Evolutionary conservation across 2,888 invertebrate genomes (phyloP), one percentile per base, ranked within the genome.

Genomic region (Eilema caniola): DNA sequence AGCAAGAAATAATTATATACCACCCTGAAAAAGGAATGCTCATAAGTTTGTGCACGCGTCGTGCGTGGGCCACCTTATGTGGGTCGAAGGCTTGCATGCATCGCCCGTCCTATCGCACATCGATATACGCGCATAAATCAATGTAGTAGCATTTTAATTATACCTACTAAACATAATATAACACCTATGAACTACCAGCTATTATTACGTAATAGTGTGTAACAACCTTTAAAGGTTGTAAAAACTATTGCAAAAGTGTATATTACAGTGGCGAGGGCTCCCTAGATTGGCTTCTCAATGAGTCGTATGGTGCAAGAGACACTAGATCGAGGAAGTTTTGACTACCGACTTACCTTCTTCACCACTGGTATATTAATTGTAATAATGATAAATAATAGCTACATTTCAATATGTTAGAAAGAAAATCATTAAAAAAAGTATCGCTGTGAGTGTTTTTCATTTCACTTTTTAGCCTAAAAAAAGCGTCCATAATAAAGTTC

Each of bases 51-150:
- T 3, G 37, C 24, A 41, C 8, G 16, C 57, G 16, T 77, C 62
- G 71, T 73, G 76, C 80, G 80, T 82, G 82, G 80, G 88, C 72
- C 75, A 74, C 76, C 79, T 79, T 84, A 85, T 85, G 85, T 79
- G 79, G 84, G 82, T 83, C 79, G 82, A 75, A 73, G 82, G 80
- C 74, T 76, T 69, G 79, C 82, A 73, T 76, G 82, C 80, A 80
- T 85, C 86, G 79, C 83, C 81, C 77, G 76, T 75, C 78, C 77
- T 87, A 87, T 87, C 85, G 80, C 68, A 66, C 76, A 80, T 80
- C 79, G 67, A 74, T 79, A 73, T 80, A 83, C 77, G 83, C 83
- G 85, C 87, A 82, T 75, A 73, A 62, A 68, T 68, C 71, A 72
- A 74, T 74, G 60, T 60, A 71, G 65, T 65, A 62, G 62, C 67